These are phyloP conservation scores for Heloderma charlesbogerti DNA, from an alignment of 2,113 vertebrate species.

Conservation along the genomic window DNA sequence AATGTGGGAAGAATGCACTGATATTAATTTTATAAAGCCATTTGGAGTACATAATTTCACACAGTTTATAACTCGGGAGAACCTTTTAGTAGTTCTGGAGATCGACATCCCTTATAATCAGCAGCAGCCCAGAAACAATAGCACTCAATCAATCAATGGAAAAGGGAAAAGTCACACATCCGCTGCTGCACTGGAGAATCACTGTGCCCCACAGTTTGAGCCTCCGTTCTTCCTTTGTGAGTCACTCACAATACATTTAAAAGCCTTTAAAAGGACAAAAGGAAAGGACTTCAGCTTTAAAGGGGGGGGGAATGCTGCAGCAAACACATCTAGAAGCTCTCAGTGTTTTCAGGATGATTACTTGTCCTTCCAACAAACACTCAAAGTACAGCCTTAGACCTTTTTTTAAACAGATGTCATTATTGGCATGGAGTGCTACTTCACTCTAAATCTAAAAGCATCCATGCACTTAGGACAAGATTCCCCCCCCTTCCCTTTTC, in stretches of 20 bases:
- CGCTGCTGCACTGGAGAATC: conserved; percentile 55
- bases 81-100: conserved; percentile 69
- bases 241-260: conserved; percentile 63
- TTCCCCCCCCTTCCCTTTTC: conserved; percentile 22
- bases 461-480: conserved; percentile 41
- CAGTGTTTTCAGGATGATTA: conserved; percentile 59
- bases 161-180: conserved; percentile 44
- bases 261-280: conserved; percentile 57
- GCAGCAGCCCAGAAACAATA: conserved; percentile 69
- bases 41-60: conserved; percentile 69
- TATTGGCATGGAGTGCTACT: conserved; percentile 42
- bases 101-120: conserved; percentile 68
- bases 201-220: conserved; percentile 64
- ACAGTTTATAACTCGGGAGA: conserved; percentile 69
- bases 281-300: conserved; percentile 59
- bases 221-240: conserved; percentile 56
- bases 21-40: conserved; percentile 74
- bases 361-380: conserved; percentile 60
- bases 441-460: conserved; percentile 54
- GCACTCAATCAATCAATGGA: conserved; percentile 70
- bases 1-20: conserved; percentile 66
- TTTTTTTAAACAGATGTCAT: conserved; percentile 63
- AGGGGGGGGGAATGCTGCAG: conserved; percentile 39
- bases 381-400: conserved; percentile 49
- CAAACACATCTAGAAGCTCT: conserved; percentile 59